Percentiles rank a stretch among this genome's conserved stretches.
phyloP scores from a whole-genome alignment of 2,113 vertebrate genomes.

The Hucho hucho region DNA sequence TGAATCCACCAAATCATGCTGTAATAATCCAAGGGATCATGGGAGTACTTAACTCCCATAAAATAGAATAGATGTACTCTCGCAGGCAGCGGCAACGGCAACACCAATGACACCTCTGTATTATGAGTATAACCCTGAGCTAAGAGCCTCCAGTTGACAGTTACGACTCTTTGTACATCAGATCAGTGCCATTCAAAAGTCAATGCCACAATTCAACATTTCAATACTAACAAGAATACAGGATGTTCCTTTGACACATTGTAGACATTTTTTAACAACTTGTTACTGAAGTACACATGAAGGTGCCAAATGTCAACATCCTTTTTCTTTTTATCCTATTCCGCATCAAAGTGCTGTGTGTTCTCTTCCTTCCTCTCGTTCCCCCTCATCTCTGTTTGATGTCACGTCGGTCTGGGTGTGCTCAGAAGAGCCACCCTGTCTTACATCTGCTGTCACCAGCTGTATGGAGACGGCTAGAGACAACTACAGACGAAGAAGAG shows the following conservation, averaged over 20 bases:
- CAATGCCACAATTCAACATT: neutral
- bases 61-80: neutral
- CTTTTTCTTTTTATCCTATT: slow-evolving; percentile 2
- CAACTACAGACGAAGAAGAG: neutral
- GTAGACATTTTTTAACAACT: neutral
- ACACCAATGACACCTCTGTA: neutral
- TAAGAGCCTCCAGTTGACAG: neutral
- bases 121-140: neutral
- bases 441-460: slow-evolving; percentile 23
- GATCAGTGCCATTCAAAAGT: slow-evolving; percentile 16
- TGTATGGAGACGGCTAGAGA: slow-evolving; percentile 2
- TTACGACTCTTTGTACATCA: neutral
- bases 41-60: neutral
- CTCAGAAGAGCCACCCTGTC: neutral
- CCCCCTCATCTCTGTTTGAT: slow-evolving; percentile 10
- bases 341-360: slow-evolving; percentile 9
- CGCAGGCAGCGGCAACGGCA: neutral
- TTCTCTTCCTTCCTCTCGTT: neutral
- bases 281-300: neutral
- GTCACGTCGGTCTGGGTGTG: slow-evolving; percentile 25
- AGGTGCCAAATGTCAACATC: slow-evolving; percentile 2
- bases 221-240: neutral
- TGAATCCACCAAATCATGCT: neutral
- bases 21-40: neutral
- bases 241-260: neutral